Evolutionary conservation across 2,888 invertebrate species (phyloP), one percentile per base, ranked within the genome.

Genomic region (Ochropacha duplaris): DNA sequence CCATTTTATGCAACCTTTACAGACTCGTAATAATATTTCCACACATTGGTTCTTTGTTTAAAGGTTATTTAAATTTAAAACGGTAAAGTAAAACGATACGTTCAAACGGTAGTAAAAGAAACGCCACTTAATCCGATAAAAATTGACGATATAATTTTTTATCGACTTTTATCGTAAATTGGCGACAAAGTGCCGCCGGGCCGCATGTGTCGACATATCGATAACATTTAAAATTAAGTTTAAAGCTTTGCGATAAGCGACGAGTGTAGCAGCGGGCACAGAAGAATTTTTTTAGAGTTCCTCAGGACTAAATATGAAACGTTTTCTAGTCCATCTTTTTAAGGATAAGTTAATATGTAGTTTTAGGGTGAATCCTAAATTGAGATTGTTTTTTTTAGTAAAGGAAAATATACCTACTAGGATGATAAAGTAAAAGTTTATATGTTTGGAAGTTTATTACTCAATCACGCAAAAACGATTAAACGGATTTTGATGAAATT

Each of bases 181-280:
- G 74, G 76, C 72, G 71, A 71, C 81, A 82, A 86, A 86, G 79
- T 66, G 78, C 78, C 83, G 83, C 78, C 81, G 14, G 61, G 57
- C 56, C 65, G 63, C 78, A 83, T 75, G 83, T 87, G 87, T 86
- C 80, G 79, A 79, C 68, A 68, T 60, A 62, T 76, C 79, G 86
- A 87, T 87, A 86, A 88, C 83, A 73, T 59, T 77, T 76, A 72
- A 67, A 77, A 79, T 71, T 71, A 75, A 77, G 70, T 72, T 72
- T 69, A 74, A 71, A 73, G 69, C 44, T 44, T 44, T 19, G 44
- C 44, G 44, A 44, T 44, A 44, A 44, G 44, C 19, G 16, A 3
- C 19, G 58, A 50, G 56, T 54, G 58, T 51, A 12, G 54, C 58
- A 58, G 69, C 69, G 67, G 64, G 54, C 50, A 24, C 56, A 44